Percentiles rank a stretch among this genome's conserved stretches.
Evolutionary conservation across 2,797 vertebrate species (phyloP).

Genomic region (Microctenopoma stevenorrisi): DNA sequence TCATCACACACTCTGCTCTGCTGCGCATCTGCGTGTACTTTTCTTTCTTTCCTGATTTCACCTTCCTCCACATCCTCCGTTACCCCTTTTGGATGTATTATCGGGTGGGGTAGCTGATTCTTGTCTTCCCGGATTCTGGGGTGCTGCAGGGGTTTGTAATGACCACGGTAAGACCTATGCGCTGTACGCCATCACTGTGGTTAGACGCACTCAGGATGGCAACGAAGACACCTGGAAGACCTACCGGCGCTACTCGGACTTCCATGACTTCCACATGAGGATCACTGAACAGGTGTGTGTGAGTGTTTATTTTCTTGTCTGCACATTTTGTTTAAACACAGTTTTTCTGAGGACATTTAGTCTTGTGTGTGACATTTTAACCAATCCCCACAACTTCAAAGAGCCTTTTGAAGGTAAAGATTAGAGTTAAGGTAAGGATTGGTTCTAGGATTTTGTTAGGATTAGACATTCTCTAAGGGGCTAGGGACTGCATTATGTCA

Average conservation of each 20-base stretch:
- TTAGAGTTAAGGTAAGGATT: too few species aligned
- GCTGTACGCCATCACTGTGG: constrained; percentile 95
- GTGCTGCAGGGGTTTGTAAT: constrained; percentile 98
- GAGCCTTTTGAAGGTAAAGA: too few species aligned
- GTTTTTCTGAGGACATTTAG: too few species aligned
- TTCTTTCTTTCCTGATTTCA: constrained; percentile 16
- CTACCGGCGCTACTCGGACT: constrained; percentile 97
- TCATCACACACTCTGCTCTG: constrained; percentile 13
- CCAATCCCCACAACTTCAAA: too few species aligned
- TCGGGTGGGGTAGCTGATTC: constrained; percentile 87
- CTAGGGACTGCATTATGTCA: too few species aligned
- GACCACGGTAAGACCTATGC: constrained; percentile 99
- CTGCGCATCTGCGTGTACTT: constrained; percentile 31
- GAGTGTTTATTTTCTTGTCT: background rate
- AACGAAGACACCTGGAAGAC: constrained; percentile 97
- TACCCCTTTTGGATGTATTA: constrained; percentile 43
- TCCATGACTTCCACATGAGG: constrained; percentile 99
- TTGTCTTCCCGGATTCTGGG: constrained; percentile 92
- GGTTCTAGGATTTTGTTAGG: too few species aligned
- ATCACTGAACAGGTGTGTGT: constrained; percentile 93
- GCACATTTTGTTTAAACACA: too few species aligned
- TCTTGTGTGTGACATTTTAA: too few species aligned
- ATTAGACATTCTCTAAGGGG: too few species aligned
- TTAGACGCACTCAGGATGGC: constrained; percentile 86
- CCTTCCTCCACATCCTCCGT: constrained; percentile 6